A percentile compares a stretch with the other conserved stretches of the same genome.
Conservation (phyloP, 2,797 vertebrate genomes). For the Miichthys miiuy region DNA sequence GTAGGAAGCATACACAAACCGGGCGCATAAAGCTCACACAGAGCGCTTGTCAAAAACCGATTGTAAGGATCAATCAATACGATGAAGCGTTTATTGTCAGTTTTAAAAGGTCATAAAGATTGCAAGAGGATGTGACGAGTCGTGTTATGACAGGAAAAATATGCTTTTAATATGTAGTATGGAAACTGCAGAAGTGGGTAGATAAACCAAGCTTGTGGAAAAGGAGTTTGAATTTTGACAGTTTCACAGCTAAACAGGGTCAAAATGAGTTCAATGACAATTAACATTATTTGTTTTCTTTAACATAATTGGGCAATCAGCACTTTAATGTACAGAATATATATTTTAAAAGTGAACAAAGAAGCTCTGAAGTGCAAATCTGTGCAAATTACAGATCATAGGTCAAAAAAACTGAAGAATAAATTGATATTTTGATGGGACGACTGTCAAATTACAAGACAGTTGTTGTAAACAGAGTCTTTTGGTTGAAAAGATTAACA, state of each 20-base stretch:
- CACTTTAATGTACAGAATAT: neutral
- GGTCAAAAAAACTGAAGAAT: no score
- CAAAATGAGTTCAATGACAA: neutral
- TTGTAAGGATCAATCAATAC: neutral
- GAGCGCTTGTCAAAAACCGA: neutral
- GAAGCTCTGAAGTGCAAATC: neutral
- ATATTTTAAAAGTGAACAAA: neutral
- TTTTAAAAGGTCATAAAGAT: slow-evolving; percentile 32
- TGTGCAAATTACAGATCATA: neutral
- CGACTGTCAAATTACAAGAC: no score
- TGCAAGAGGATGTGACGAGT: slow-evolving; percentile 7
- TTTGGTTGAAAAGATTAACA: neutral
- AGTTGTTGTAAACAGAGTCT: neutral
- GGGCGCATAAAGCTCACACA: neutral
- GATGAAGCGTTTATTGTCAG: neutral
- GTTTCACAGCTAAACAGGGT: neutral
- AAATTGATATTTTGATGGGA: no score
- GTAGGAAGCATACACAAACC: neutral
- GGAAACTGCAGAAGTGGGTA: neutral
- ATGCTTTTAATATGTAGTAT: neutral
- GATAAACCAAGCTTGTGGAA: no score
- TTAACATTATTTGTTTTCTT: neutral
- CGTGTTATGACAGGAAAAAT: slow-evolving; percentile 3
- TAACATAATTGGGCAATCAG: neutral
- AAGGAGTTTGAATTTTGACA: neutral